Conservation (phyloP, 1,140 invertebrate species). For the Heliconius hermathena region DNA sequence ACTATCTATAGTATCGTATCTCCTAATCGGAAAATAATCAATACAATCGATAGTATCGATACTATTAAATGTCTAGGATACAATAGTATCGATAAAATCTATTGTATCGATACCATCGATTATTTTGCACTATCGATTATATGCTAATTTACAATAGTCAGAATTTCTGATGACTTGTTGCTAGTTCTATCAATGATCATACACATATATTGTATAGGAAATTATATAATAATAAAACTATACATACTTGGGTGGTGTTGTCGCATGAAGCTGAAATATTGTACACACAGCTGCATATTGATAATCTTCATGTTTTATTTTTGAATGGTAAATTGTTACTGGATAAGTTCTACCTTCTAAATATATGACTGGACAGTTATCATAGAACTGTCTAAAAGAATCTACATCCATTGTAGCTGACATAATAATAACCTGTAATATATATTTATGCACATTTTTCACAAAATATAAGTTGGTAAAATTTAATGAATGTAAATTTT, state of each 20-base stretch:
- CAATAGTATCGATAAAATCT: no score
- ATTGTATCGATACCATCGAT: no score
- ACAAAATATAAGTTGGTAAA: no score
- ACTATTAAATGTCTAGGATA: no score
- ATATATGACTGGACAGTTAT: constrained; percentile 92
- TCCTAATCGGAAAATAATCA: no score
- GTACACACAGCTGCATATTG: constrained; percentile 90
- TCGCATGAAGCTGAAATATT: constrained; percentile 95
- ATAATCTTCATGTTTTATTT: constrained; percentile 92
- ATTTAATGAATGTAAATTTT: background rate
- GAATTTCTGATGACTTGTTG: no score
- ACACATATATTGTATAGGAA: constrained; percentile 23
- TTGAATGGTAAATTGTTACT: constrained; percentile 90
- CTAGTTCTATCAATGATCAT: no score
- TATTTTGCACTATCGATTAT: no score
- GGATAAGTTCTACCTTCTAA: constrained; percentile 94
- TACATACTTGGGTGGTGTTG: constrained; percentile 90
- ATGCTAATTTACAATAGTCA: no score
- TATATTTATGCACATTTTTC: background rate
- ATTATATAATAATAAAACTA: constrained; percentile 60
- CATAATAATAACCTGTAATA: constrained; percentile 90
- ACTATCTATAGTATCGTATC: no score
- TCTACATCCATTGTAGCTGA: constrained; percentile 98
- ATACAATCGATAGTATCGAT: no score
- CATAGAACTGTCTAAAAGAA: constrained; percentile 95